phyloP scores from a whole-genome alignment of 2,888 invertebrate species.

The Ecliptopera silaceata region DNA sequence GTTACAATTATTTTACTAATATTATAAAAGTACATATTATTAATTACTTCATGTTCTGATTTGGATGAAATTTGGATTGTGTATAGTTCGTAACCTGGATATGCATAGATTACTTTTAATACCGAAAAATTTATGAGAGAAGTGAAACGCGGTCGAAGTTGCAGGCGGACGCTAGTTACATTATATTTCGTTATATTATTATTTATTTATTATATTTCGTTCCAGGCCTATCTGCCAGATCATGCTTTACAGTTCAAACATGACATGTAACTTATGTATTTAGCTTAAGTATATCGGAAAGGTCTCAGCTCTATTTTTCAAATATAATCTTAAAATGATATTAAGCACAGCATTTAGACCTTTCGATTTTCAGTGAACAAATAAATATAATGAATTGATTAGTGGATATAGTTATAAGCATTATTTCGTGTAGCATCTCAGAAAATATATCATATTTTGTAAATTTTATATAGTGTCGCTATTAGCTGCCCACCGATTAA shows the following conservation, averaged over 20 bases:
- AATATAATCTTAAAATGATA: conserved; percentile 22
- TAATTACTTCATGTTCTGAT: too few species aligned
- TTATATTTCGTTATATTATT: not conserved
- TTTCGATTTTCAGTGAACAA: conserved; percentile 63
- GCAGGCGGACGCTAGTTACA: too few species aligned
- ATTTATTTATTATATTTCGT: too few species aligned
- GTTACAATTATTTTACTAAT: too few species aligned
- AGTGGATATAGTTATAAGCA: conserved; percentile 69
- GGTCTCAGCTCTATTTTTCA: conserved; percentile 21
- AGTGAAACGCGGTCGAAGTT: too few species aligned
- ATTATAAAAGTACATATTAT: too few species aligned
- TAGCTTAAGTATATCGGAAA: conserved; percentile 47
- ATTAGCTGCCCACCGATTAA: conserved; percentile 50
- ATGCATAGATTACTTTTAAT: too few species aligned
- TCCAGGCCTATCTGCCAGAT: conserved; percentile 30
- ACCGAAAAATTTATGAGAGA: too few species aligned
- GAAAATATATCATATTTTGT: conserved; percentile 83
- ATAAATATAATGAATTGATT: conserved; percentile 76
- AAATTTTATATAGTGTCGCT: conserved; percentile 82
- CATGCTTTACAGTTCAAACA: conserved; percentile 50
- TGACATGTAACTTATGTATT: conserved; percentile 40
- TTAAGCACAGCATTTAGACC: conserved; percentile 29
- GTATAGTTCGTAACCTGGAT: too few species aligned
- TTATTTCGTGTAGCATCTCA: conserved; percentile 80
- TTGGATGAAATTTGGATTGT: too few species aligned